Conservation (phyloP, 2,113 vertebrate genomes). For the Cephalopterus ornatus region DNA sequence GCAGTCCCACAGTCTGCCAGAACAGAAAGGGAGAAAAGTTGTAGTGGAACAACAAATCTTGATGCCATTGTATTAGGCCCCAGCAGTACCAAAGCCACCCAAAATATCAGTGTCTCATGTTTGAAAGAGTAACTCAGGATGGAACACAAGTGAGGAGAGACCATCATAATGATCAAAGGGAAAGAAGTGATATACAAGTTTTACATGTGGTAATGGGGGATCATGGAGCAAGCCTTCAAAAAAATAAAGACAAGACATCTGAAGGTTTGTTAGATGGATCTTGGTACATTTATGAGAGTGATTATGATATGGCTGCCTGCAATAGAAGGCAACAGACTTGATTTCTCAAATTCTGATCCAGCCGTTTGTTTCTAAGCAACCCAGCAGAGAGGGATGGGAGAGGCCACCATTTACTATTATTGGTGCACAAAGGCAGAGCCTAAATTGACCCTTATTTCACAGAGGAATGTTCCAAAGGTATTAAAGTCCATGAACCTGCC, state of each 20-base stretch:
- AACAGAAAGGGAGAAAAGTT: not conserved
- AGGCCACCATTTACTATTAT: not conserved
- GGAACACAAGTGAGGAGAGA: not conserved
- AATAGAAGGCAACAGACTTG: not conserved
- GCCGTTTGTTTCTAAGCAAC: not conserved
- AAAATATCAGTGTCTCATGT: not conserved
- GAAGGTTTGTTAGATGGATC: not conserved
- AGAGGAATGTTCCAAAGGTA: not conserved
- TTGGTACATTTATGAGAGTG: not conserved
- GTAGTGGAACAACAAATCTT: not conserved
- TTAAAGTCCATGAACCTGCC: not conserved
- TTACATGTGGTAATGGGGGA: not conserved
- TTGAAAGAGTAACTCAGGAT: not conserved
- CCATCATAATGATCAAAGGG: not conserved
- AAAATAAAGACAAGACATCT: not conserved
- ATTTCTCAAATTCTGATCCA: not conserved
- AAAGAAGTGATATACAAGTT: not conserved
- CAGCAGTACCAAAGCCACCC: not conserved
- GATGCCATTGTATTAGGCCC: not conserved
- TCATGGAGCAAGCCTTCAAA: not conserved
- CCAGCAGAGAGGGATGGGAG: not conserved
- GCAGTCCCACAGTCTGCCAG: not conserved
- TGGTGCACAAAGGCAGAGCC: not conserved
- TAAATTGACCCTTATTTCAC: not conserved
- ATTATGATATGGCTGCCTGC: not conserved